Evolutionary conservation across 1,140 invertebrate species (phyloP).

Genomic region (Oryzaephilus surinamensis): DNA sequence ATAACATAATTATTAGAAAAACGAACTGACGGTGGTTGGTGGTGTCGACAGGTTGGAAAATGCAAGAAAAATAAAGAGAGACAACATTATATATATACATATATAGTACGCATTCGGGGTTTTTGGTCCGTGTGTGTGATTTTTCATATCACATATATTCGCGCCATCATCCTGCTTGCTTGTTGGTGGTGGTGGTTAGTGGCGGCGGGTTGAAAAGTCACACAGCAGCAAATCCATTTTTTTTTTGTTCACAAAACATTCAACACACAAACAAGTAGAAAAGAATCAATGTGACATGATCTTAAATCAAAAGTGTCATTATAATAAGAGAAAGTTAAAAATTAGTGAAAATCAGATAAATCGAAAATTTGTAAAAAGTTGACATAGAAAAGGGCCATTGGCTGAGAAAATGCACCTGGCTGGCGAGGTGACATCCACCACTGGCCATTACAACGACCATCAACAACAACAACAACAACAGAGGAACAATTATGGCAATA

Average conservation of each 20-base stretch:
- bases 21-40: neutral
- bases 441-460: slow-evolving; percentile 44
- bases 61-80: slow-evolving; percentile 15
- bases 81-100: neutral
- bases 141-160: slow-evolving; percentile 6
- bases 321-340: neutral
- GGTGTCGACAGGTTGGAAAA: slow-evolving; percentile 20
- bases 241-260: too few species aligned
- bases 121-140: slow-evolving; percentile 27
- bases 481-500: slow-evolving; percentile 39
- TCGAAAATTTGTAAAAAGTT: too few species aligned
- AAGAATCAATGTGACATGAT: neutral
- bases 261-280: neutral
- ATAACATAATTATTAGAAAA: too few species aligned
- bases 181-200: neutral
- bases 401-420: slow-evolving; percentile 49
- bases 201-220: slow-evolving; percentile 2
- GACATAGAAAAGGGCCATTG: too few species aligned
- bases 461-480: slow-evolving; percentile 26
- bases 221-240: too few species aligned
- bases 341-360: neutral
- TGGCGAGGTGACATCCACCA: slow-evolving; percentile 58
- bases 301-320: neutral
- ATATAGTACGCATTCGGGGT: neutral
- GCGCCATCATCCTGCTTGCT: neutral